Conservation (phyloP, 2,888 invertebrate species). For the Drosophila birchii region DNA sequence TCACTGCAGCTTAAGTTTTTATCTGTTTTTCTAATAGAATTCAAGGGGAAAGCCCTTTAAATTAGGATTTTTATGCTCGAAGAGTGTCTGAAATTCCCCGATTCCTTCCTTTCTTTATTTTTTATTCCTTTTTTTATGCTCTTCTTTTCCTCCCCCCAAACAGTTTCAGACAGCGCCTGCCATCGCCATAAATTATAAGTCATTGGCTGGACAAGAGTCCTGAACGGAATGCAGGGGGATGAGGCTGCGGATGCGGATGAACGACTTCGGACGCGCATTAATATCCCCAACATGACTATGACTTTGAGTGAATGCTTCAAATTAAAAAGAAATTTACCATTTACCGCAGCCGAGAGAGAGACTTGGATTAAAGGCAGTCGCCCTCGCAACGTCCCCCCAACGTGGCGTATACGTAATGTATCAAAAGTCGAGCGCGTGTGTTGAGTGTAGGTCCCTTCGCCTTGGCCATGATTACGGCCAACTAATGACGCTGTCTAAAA, state of each 20-base stretch:
- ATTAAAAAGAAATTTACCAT: conserved; percentile 83
- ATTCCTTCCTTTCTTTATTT: not conserved
- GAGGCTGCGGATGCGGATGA: conserved; percentile 3
- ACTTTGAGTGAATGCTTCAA: conserved; percentile 83
- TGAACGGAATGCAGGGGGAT: not conserved
- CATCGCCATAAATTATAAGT: conserved; percentile 81
- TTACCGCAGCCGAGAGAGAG: conserved; percentile 58
- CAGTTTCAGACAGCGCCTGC: conserved; percentile 42
- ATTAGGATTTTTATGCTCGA: not conserved
- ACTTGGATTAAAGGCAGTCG: conserved; percentile 37
- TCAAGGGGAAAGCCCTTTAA: conserved; percentile 3
- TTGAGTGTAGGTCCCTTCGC: conserved; percentile 8
- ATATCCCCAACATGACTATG: conserved; percentile 80
- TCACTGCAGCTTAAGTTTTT: conserved; percentile 17
- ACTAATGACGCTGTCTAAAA: conserved; percentile 82
- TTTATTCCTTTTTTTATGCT: not conserved
- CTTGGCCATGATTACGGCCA: conserved; percentile 73
- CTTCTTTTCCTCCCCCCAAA: not conserved
- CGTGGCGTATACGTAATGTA: conserved; percentile 62
- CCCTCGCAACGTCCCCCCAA: not conserved
- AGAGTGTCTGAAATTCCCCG: conserved; percentile 1
- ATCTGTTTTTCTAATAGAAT: not conserved
- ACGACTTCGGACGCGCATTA: conserved; percentile 57
- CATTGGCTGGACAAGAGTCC: conserved; percentile 65
- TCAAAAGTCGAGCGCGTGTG: conserved; percentile 57